These are phyloP conservation scores for Sinonovacula constricta DNA, from an alignment of 1,140 invertebrate genomes.

Conservation along the genomic window DNA sequence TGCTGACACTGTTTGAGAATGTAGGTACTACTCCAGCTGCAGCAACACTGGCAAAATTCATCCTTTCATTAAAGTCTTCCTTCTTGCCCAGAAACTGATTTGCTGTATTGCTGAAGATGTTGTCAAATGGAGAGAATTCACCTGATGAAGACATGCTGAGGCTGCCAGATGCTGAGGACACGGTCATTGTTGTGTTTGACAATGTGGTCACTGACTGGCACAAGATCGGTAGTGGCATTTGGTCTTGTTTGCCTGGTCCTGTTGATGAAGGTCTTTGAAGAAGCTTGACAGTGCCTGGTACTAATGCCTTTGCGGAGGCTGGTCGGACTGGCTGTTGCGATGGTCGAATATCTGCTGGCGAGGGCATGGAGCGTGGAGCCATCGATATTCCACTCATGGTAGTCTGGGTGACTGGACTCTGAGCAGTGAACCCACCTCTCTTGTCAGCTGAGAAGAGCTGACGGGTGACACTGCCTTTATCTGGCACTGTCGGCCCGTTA, in stretches of 20 bases:
- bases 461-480: constrained; percentile 75
- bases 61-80: constrained; percentile 82
- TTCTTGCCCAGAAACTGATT: constrained; percentile 85
- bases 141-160: constrained; percentile 50
- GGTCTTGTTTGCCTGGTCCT: constrained; percentile 60
- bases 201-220: constrained; percentile 54
- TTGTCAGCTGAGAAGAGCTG: constrained; percentile 82
- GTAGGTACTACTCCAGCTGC: constrained; percentile 81
- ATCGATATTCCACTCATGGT: constrained; percentile 38
- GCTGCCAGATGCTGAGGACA: constrained; percentile 26
- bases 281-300: constrained; percentile 55
- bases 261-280: constrained; percentile 52
- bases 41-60: constrained; percentile 87
- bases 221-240: constrained; percentile 68
- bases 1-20: constrained; percentile 66
- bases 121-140: constrained; percentile 90
- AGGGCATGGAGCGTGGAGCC: constrained; percentile 38
- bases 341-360: constrained; percentile 24
- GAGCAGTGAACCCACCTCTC: constrained; percentile 29
- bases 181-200: constrained; percentile 25
- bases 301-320: constrained; percentile 3
- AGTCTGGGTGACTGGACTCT: constrained; percentile 1
- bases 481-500: constrained; percentile 22
- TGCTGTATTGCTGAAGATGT: constrained; percentile 83
- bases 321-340: constrained; percentile 25